phyloP scores from a whole-genome alignment of 1,140 invertebrate species.

The Drosophila auraria region DNA sequence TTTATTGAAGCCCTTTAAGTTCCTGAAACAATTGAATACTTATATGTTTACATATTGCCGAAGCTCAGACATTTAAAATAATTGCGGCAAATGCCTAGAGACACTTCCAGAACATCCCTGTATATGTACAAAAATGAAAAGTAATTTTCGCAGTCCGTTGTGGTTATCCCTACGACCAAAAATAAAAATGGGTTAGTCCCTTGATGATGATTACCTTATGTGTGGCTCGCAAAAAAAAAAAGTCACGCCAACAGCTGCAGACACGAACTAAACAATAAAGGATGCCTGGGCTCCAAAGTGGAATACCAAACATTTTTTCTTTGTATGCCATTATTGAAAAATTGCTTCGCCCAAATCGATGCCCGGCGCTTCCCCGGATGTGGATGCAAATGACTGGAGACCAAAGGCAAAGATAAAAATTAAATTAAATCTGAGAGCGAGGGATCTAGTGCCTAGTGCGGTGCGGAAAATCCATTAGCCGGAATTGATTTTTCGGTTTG shows the following conservation, averaged over 20 bases:
- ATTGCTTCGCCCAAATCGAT: conserved; percentile 49
- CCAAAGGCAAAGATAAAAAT: conserved; percentile 27
- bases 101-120: neutral
- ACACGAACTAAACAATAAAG: conserved; percentile 43
- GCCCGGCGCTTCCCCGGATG: conserved; percentile 19
- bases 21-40: too few relatives aligned
- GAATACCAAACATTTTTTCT: conserved; percentile 50
- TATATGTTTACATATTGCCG: too few relatives aligned
- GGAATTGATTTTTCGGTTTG: conserved; percentile 65
- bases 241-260: conserved; percentile 33
- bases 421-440: conserved; percentile 40
- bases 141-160: conserved; percentile 19
- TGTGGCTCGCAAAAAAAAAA: conserved; percentile 4
- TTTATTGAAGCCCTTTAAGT: too few relatives aligned
- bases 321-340: conserved; percentile 52
- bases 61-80: conserved; percentile 8
- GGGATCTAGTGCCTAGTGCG: conserved; percentile 41
- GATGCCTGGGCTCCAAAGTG: conserved; percentile 31
- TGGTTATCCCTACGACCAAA: conserved; percentile 12
- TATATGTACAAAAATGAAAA: conserved; percentile 10
- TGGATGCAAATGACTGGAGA: conserved; percentile 41
- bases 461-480: conserved; percentile 60
- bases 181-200: conserved; percentile 21
- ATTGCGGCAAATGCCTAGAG: conserved; percentile 10
- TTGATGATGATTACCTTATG: conserved; percentile 51